phyloP scores from a whole-genome alignment of 2,113 vertebrate genomes.

The Dipodomys ordii region DNA sequence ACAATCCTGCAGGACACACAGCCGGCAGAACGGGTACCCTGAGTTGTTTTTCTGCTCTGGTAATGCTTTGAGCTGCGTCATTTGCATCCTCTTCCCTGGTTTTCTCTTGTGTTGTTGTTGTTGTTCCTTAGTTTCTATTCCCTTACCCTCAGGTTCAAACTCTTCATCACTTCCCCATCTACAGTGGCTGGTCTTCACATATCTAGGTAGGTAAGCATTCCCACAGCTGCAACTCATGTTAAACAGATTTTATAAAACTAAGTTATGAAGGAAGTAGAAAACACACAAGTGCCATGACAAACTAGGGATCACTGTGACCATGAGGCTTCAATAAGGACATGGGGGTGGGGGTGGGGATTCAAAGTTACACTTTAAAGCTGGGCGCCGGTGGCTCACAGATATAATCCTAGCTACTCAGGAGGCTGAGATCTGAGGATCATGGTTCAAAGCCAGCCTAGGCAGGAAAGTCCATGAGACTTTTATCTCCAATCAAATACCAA shows the following conservation, averaged over 20 bases:
- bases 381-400: too few relatives aligned
- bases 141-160: neutral
- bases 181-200: neutral
- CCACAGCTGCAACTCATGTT: neutral
- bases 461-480: too few relatives aligned
- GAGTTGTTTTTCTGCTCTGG: neutral
- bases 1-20: neutral
- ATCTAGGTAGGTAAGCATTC: neutral
- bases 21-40: neutral
- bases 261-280: neutral
- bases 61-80: neutral
- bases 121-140: neutral
- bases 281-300: neutral
- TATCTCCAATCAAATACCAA: too few relatives aligned
- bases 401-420: too few relatives aligned
- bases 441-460: too few relatives aligned
- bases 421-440: too few relatives aligned
- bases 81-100: too few relatives aligned
- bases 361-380: neutral
- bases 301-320: neutral
- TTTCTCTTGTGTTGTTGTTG: neutral
- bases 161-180: neutral
- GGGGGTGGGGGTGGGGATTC: too few relatives aligned
- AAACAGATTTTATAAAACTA: neutral
- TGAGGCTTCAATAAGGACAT: neutral